Base-by-base conservation (phyloP, 2,888 invertebrate genomes). In the Tenthredo scrophulariae region DNA sequence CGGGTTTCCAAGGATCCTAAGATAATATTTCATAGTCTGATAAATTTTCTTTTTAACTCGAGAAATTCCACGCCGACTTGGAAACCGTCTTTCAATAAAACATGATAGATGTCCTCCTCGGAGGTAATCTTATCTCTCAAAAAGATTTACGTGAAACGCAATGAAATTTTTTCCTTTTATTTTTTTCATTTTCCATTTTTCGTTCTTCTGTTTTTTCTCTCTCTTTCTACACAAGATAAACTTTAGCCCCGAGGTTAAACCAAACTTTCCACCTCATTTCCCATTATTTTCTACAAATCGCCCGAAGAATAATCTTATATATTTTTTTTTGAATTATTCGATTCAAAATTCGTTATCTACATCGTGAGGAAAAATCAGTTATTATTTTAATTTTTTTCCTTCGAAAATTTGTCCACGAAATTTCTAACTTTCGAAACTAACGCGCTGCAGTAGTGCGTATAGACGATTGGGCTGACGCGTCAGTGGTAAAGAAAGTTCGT, bases 1-100 rank as follows among this genome's bases (percentile, higher is more conserved):
- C 62, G 80, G 40, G n/a, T 62, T 80, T 80, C 62, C 80, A 37
- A 58, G 62, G 40, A 80, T 62, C 62, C 80, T 15, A 62, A 62
- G 80, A 80, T 80, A 37, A 58, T 62, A 80, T 80, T 80, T 80
- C 80, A 80, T 80, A 80, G 62, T 62, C 37, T 26, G 80, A 80
- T 80, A 62, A 62, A 80, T 80, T 80, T 80, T 29, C 22, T 62
- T 62, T 40, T 26, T 62, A 80, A 80, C 80, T 40, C 40, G 40
- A 58, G 62, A 40, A 62, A 80, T 80, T 80, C 40, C 80, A 15
- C 67, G 74, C 43, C 43, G 40, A 40, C n/a, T 80, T 33, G 22
- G 62, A 80, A 62, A 62, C 22, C 62, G 80, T 18, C 37, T 80
- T 62, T 62, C 79, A 58, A 80, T 80, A 80, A 80, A 80, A 80